Evolutionary conservation across 1,140 invertebrate genomes (phyloP).

Genomic region (Coelopa frigida): DNA sequence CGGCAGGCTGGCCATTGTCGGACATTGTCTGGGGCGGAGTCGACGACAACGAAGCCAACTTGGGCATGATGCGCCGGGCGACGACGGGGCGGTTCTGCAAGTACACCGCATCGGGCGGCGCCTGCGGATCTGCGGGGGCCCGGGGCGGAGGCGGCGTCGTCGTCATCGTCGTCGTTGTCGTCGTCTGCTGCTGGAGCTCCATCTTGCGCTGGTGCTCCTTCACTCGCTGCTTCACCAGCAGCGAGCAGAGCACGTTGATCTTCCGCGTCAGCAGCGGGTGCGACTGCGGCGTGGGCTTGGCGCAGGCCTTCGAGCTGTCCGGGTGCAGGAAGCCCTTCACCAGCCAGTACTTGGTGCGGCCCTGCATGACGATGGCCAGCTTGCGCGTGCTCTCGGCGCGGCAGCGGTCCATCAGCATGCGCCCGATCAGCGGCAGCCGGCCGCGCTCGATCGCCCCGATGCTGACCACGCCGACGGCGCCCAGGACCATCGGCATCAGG

Average conservation of each 20-base stretch:
- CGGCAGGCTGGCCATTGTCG: no score
- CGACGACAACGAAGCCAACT: no score
- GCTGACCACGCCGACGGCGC: constrained; percentile 31
- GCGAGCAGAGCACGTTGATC: constrained; percentile 34
- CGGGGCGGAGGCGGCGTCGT: neutral
- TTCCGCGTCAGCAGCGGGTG: constrained; percentile 38
- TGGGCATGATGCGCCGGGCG: no score
- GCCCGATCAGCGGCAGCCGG: constrained; percentile 24
- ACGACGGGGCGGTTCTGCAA: neutral
- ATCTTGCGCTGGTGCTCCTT: constrained; percentile 21
- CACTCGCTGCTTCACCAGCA: constrained; percentile 32
- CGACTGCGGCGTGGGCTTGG: constrained; percentile 32
- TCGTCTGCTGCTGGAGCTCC: neutral
- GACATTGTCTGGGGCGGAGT: no score
- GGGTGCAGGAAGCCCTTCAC: constrained; percentile 35
- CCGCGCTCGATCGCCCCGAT: constrained; percentile 17
- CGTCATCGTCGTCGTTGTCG: neutral
- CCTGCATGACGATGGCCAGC: constrained; percentile 39
- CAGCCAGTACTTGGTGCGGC: constrained; percentile 31
- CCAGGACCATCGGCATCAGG: constrained; percentile 30
- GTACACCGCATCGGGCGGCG: no score
- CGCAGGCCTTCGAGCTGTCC: constrained; percentile 28
- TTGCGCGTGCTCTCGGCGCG: constrained; percentile 22
- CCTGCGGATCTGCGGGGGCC: no score
- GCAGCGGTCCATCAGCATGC: constrained; percentile 25